These are phyloP conservation scores for Antheraea mylitta DNA, from an alignment of 1,140 invertebrate species.

Conservation along the genomic window DNA sequence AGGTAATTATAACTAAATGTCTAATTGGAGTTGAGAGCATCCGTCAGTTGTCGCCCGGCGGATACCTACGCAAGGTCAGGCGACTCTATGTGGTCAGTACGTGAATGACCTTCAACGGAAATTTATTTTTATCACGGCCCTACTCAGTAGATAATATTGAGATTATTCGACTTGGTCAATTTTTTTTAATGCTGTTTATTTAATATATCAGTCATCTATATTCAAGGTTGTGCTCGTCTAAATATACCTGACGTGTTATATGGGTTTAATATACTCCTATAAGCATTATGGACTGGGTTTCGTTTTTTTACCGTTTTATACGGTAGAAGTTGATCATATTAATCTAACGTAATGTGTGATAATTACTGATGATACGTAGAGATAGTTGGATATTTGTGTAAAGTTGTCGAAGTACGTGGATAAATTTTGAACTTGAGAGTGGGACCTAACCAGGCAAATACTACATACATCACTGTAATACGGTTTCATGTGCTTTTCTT, in stretches of 20 bases:
- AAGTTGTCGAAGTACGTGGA: no score
- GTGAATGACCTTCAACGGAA: conserved; percentile 9
- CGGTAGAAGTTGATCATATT: no score
- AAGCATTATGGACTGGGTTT: neutral
- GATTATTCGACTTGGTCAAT: conserved; percentile 13
- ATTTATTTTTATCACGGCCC: conserved; percentile 17
- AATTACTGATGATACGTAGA: no score
- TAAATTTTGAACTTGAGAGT: no score
- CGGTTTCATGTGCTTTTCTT: no score
- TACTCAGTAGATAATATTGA: conserved; percentile 12
- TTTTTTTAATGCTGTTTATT: conserved; percentile 3
- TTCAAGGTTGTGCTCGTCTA: neutral
- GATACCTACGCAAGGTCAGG: conserved; percentile 12
- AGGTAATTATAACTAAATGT: neutral
- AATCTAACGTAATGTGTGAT: neutral
- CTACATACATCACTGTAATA: no score
- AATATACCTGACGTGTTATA: neutral
- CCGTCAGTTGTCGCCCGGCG: conserved; percentile 12
- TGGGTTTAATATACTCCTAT: neutral
- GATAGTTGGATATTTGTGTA: no score
- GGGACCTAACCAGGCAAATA: no score
- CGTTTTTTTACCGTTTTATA: no score
- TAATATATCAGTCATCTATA: neutral
- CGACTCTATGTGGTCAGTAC: conserved; percentile 13
- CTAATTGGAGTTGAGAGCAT: conserved; percentile 2